Evolutionary conservation across 2,113 vertebrate species (phyloP).

Genomic region (Falcunculus frontatus): DNA sequence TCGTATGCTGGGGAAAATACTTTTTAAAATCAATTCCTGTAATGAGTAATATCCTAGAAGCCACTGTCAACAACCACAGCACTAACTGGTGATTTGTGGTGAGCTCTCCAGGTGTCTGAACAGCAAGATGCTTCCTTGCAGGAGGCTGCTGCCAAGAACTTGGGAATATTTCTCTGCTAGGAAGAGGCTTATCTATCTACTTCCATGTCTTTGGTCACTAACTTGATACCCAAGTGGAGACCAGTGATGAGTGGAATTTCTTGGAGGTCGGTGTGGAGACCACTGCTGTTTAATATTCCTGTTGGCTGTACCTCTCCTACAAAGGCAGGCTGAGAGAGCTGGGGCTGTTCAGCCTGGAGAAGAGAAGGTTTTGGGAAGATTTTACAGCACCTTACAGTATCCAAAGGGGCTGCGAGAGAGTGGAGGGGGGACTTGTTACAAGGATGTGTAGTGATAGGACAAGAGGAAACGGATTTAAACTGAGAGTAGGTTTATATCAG

Average conservation of each 20-base stretch:
- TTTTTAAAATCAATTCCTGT: not conserved
- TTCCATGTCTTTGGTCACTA: not conserved
- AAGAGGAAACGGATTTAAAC: not conserved
- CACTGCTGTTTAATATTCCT: not conserved
- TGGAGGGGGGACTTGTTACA: not conserved
- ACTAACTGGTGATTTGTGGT: not conserved
- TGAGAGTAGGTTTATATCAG: not conserved
- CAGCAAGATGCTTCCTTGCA: not conserved
- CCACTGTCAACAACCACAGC: not conserved
- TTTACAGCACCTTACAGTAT: not conserved
- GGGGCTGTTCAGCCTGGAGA: not conserved
- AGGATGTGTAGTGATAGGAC: not conserved
- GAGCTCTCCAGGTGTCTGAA: not conserved
- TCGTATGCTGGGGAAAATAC: not conserved
- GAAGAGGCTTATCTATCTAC: not conserved
- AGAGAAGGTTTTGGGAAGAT: not conserved
- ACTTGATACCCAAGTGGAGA: not conserved
- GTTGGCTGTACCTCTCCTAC: not conserved
- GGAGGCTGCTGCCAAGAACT: not conserved
- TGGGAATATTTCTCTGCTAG: not conserved
- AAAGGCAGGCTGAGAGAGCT: not conserved
- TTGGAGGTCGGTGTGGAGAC: not conserved
- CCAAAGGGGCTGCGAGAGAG: not conserved
- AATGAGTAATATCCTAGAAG: not conserved
- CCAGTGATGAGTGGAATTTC: not conserved